Evolutionary conservation across 2,797 vertebrate species (phyloP), one percentile per base, ranked within the genome.

Genomic region (Lepilemur septentrionalis): DNA sequence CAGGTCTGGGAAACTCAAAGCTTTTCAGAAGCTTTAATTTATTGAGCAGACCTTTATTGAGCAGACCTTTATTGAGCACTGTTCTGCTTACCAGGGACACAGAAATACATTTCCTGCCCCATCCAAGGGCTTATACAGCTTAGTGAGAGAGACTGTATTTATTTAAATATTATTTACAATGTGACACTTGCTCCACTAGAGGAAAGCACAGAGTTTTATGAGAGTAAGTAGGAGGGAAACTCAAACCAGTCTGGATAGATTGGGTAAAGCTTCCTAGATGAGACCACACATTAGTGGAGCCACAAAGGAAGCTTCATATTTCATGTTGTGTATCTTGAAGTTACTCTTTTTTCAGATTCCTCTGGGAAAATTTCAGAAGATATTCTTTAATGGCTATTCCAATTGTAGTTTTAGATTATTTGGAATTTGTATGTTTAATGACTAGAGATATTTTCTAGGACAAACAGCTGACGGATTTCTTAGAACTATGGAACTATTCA

Each of bases 1-100:
- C 92, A 61, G 14, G 15, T 93, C 18, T 75, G 41, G 20, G 12
- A 65, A 8, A 85, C 63, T 86, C 75, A 59, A 43, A 83, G 25
- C 5, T 57, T 67, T 87, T 81, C 43, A 46, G 67, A 84, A 78
- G 32, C 25, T 94, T 93, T 91, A 78, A 43, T 94, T 92, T 92
- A 48, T 65, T 76, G 41, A 79, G 3, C 13, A 92, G 46, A 70
- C 1, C 52, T 85, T 76, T 81, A 65, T 5, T 81, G 65, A 76
- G 52, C 30, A 35, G 43, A 69, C 1, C 52, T 85, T 76, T 81
- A 65, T 5, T 81, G 65, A 76, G 52, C 30, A 35, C 9, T 84
- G 38, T 75, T 25, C 50, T 93, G 17, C 5, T 22, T 80, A 43
- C 7, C 25, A 78, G 22, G 41, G 35, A 57, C 70, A 55, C 28